Percentiles rank a stretch among this genome's conserved stretches.
phyloP scores from a whole-genome alignment of 2,888 invertebrate species.

The Onchidella celtica region DNA sequence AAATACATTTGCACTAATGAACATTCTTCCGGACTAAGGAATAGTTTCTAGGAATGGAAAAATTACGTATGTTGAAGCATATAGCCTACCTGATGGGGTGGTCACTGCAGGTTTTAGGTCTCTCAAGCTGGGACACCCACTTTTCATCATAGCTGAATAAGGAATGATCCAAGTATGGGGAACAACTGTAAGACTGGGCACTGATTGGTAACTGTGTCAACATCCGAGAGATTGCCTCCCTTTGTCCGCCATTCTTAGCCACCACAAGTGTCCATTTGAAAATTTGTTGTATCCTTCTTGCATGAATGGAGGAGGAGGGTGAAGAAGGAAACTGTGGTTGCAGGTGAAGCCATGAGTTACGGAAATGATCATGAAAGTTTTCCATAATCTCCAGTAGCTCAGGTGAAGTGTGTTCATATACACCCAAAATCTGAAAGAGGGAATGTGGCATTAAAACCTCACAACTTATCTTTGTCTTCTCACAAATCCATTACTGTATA shows the following conservation, averaged over 20 bases:
- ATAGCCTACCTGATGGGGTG: constrained; percentile 89
- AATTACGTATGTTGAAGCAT: not conserved
- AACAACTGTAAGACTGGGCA: constrained; percentile 95
- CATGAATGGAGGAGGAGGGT: constrained; percentile 93
- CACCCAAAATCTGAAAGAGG: constrained; percentile 84
- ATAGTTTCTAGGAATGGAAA: too few relatives aligned
- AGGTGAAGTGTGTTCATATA: constrained; percentile 94
- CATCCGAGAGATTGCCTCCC: constrained; percentile 93
- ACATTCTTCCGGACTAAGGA: not conserved
- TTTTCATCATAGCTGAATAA: constrained; percentile 97
- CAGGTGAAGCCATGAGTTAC: constrained; percentile 89
- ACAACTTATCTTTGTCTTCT: too few relatives aligned
- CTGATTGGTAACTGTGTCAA: constrained; percentile 95
- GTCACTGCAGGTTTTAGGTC: constrained; percentile 95
- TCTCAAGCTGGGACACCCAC: constrained; percentile 96
- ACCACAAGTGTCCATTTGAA: constrained; percentile 94
- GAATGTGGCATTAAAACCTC: too few relatives aligned
- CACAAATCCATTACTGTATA: too few relatives aligned
- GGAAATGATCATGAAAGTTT: constrained; percentile 94
- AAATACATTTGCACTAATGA: too few relatives aligned
- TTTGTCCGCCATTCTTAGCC: constrained; percentile 93
- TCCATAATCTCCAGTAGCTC: constrained; percentile 91
- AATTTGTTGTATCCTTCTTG: constrained; percentile 85
- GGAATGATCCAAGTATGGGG: constrained; percentile 94
- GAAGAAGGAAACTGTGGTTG: constrained; percentile 92